phyloP scores from a whole-genome alignment of 2,888 invertebrate species.

The Fissipunctia ypsillon region DNA sequence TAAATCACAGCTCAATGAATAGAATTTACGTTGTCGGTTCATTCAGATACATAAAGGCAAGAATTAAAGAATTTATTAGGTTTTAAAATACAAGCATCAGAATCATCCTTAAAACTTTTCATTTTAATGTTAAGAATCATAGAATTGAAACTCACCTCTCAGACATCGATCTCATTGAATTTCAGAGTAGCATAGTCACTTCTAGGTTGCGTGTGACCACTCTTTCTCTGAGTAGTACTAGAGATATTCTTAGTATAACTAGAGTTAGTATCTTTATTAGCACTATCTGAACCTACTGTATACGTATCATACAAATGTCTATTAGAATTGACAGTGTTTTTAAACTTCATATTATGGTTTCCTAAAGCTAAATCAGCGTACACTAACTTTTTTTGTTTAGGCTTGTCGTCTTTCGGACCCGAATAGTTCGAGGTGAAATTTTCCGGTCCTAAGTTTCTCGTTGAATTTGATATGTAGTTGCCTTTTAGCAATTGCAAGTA shows the following conservation, averaged over 20 bases:
- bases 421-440: constrained; percentile 81
- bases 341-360: constrained; percentile 90
- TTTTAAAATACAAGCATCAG: background rate
- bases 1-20: background rate
- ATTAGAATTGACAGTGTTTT: constrained; percentile 90
- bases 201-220: constrained; percentile 76
- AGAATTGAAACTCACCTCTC: constrained; percentile 81
- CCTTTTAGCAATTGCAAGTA: constrained; percentile 87
- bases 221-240: constrained; percentile 78
- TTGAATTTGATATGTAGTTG: constrained; percentile 89
- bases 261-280: constrained; percentile 84
- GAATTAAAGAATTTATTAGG: background rate
- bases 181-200: constrained; percentile 89
- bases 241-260: constrained; percentile 84
- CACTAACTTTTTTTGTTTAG: constrained; percentile 89
- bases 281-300: constrained; percentile 85
- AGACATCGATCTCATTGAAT: constrained; percentile 90
- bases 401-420: constrained; percentile 85
- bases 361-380: constrained; percentile 90
- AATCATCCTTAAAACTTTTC: constrained; percentile 15
- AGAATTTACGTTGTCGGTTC: background rate
- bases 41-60: background rate
- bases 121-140: background rate
- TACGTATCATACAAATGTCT: constrained; percentile 90
- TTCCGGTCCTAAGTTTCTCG: constrained; percentile 85